Base-by-base conservation (phyloP, 2,113 vertebrate genomes). In the Vanacampus margaritifer region DNA sequence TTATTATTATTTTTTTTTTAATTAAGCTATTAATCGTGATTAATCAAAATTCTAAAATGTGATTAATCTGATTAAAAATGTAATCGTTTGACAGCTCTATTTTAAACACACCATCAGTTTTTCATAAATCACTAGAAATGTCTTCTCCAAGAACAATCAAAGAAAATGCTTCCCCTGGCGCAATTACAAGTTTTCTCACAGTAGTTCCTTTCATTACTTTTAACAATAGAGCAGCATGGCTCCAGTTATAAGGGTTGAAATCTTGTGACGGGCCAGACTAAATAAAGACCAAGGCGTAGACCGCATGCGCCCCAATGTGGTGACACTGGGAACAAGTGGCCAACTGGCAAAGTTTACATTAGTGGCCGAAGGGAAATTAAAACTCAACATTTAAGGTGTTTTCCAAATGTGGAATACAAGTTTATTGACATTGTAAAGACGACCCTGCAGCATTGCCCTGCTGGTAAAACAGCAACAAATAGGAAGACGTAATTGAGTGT, bases 241-340 rank as follows among this genome's bases (percentile, higher is more conserved):
- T 48, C 61, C 14, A 67, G 81, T 87, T 79, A 86, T 84, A 84
- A 71, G 82, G 79, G 76, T 72, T 1, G 5, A 45, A 74, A 81
- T 76, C 86, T 84, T 83, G 79, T 84, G 84, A 88, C n/a, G 74
- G 70, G 68, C 69, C 74, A 76, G 41, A 69, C 76, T 83, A 84
- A 86, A 86, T 78, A 78, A 78, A 85, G 79, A 78, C 56, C 41
- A 16, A 68, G 65, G 61, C 45, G 1, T 64, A 63, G 39, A 71
- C 66, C 65, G 72, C 74, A 72, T 73, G 78, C 68, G 57, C 23
- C 9, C 76, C 72, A 81, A 79, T 79, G 84, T 83, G 84, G 84
- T 83, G 84, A 84, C 76, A 75, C 35, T 61, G 78, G 35, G 56
- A 51, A 64, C 39, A 50, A 17, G 45, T 17, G 45, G 17, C 14